phyloP scores from a whole-genome alignment of 2,888 invertebrate species.

The Bombyx huttoni region DNA sequence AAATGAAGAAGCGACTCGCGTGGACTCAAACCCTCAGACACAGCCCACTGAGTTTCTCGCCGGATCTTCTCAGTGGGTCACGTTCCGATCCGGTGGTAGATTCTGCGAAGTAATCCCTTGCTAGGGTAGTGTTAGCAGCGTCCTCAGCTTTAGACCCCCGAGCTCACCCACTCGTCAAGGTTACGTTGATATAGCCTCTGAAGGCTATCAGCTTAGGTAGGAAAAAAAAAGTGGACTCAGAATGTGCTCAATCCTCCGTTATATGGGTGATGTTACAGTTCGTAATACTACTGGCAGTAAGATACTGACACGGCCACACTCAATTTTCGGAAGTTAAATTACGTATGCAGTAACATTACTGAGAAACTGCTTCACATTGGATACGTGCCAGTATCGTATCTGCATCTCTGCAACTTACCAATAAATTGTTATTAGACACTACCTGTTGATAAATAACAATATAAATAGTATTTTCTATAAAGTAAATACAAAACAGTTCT shows the following conservation, averaged over 20 bases:
- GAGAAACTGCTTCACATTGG: slow-evolving; percentile 42
- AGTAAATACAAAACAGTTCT: slow-evolving; percentile 2
- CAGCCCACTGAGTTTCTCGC: no score
- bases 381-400: slow-evolving; percentile 34
- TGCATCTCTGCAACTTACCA: slow-evolving; percentile 28
- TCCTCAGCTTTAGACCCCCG: no score
- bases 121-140: no score
- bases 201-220: no score
- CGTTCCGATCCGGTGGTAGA: no score
- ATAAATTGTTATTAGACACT: slow-evolving; percentile 33
- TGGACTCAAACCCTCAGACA: no score
- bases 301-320: slow-evolving; percentile 4
- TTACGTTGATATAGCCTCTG: no score
- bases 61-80: no score
- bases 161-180: no score
- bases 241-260: neutral
- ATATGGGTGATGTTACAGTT: neutral
- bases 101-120: no score
- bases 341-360: slow-evolving; percentile 36
- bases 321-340: slow-evolving; percentile 27
- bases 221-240: no score
- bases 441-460: slow-evolving; percentile 27
- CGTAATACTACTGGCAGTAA: neutral
- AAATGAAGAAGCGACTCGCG: no score
- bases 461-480: slow-evolving; percentile 11